Conservation (phyloP, 2,113 vertebrate species). For the Dasyornis broadbenti region DNA sequence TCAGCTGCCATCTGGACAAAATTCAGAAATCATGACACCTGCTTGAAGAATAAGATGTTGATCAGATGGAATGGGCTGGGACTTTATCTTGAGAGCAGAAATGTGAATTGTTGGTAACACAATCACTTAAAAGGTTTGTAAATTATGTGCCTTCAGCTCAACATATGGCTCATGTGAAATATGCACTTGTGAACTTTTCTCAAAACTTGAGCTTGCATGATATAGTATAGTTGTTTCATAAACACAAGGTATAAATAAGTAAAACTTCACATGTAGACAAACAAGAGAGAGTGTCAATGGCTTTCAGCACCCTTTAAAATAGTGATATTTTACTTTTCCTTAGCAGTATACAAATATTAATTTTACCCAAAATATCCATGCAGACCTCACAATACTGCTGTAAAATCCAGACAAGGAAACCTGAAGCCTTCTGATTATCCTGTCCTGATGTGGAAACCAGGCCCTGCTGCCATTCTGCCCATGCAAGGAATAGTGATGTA, state of each 20-base stretch:
- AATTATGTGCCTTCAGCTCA: conserved; percentile 58
- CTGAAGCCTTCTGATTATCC: not conserved
- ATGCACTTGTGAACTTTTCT: conserved; percentile 59
- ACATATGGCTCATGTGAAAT: conserved; percentile 65
- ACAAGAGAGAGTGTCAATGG: not conserved
- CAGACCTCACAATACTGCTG: not conserved
- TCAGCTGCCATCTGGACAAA: conserved; percentile 65
- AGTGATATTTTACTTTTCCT: not conserved
- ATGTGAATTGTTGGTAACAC: conserved; percentile 53
- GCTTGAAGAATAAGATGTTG: conserved; percentile 62
- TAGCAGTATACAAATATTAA: not conserved
- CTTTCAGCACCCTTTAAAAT: not conserved
- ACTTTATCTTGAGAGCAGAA: conserved; percentile 43
- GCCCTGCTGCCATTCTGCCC: not conserved
- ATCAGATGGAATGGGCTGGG: conserved; percentile 48
- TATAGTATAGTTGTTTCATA: conserved; percentile 25
- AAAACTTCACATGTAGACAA: not conserved
- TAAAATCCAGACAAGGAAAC: not conserved
- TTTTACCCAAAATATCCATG: not conserved
- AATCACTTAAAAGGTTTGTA: conserved; percentile 66
- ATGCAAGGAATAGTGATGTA: rapidly evolving
- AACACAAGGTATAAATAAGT: conserved; percentile 43
- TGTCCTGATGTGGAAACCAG: not conserved
- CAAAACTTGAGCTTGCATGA: conserved; percentile 41
- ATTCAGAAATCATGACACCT: conserved; percentile 60